phyloP scores from a whole-genome alignment of 2,888 invertebrate species.

The Agriopis aurantiaria region DNA sequence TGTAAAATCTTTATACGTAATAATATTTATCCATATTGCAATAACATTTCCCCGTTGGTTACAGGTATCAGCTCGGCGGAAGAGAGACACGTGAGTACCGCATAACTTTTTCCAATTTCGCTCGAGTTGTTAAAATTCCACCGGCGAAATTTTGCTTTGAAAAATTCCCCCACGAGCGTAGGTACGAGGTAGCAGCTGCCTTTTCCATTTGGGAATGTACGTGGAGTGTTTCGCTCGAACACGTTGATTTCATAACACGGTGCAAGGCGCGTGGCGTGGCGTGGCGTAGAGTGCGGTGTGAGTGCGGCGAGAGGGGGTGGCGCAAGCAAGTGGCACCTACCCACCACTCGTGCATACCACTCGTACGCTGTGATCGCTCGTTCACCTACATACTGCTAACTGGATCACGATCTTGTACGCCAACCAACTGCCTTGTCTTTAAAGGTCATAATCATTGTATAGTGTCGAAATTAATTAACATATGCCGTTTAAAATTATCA shows the following conservation, averaged over 20 bases:
- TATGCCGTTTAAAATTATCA: too few species aligned
- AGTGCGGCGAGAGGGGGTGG: slow-evolving; percentile 61
- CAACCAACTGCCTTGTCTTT: slow-evolving; percentile 23
- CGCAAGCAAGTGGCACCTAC: slow-evolving; percentile 75
- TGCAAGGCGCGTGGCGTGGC: slow-evolving; percentile 62
- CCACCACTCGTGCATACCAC: slow-evolving; percentile 56
- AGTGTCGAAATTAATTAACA: background rate
- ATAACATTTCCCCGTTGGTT: slow-evolving; percentile 53
- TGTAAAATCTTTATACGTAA: slow-evolving; percentile 32
- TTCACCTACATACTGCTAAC: slow-evolving; percentile 41
- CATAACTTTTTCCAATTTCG: slow-evolving; percentile 72
- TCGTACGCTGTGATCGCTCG: slow-evolving; percentile 37
- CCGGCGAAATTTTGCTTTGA: slow-evolving; percentile 75
- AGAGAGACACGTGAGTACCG: slow-evolving; percentile 84
- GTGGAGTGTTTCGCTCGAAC: slow-evolving; percentile 82
- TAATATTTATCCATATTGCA: slow-evolving; percentile 31
- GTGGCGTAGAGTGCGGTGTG: slow-evolving; percentile 62
- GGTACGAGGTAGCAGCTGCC: slow-evolving; percentile 63
- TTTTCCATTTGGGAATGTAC: slow-evolving; percentile 81
- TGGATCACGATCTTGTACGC: slow-evolving; percentile 37
- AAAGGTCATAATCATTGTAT: slow-evolving; percentile 1
- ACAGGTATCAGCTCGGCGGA: slow-evolving; percentile 85
- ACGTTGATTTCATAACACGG: slow-evolving; percentile 86
- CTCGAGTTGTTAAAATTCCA: slow-evolving; percentile 72
- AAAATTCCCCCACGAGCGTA: slow-evolving; percentile 70